phyloP scores from a whole-genome alignment of 2,797 vertebrate genomes.

The Astyanax mexicanus region DNA sequence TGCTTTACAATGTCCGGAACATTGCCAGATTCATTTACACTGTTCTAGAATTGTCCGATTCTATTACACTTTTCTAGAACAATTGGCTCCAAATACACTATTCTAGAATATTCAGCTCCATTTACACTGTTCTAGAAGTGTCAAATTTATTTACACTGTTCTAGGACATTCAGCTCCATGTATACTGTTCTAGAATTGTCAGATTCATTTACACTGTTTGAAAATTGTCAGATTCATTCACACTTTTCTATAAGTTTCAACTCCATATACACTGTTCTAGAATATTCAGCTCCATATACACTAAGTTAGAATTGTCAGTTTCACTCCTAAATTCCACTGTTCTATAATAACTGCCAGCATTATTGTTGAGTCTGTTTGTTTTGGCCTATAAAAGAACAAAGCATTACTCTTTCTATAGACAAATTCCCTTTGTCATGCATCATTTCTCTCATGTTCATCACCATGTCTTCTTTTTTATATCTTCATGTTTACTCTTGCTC shows the following conservation, averaged over 20 bases:
- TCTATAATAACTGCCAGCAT: background rate
- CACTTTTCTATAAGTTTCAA: background rate
- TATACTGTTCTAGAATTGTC: background rate
- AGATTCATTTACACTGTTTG: no score
- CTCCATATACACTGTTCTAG: background rate
- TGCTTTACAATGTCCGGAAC: no score
- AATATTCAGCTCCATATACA: no score
- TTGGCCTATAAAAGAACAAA: background rate
- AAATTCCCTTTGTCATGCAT: background rate
- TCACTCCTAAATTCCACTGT: background rate
- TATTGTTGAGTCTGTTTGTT: background rate
- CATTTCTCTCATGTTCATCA: background rate
- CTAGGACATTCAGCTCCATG: background rate
- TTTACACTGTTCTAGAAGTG: background rate
- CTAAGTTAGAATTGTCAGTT: no score
- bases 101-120: background rate
- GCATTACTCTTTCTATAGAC: background rate
- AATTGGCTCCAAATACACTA: background rate
- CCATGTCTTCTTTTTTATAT: background rate
- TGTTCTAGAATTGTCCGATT: background rate
- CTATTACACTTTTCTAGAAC: background rate
- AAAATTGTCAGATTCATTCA: background rate
- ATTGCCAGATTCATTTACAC: background rate
- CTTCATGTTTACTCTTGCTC: background rate
- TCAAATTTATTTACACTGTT: background rate